These are phyloP conservation scores for Gallirallus australis DNA, from an alignment of 2,797 vertebrate species.

Conservation along the genomic window DNA sequence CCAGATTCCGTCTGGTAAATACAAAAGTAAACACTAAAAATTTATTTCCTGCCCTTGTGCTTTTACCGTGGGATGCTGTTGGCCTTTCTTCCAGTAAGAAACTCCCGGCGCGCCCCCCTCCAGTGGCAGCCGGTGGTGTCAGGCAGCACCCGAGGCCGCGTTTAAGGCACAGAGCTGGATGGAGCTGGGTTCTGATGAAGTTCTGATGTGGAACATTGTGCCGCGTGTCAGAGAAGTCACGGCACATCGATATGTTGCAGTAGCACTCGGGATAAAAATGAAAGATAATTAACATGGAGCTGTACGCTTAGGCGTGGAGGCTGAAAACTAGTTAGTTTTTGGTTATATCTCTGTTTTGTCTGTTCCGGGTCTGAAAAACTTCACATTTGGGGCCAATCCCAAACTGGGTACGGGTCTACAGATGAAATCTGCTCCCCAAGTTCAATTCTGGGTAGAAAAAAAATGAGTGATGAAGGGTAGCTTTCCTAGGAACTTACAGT, in stretches of 20 bases:
- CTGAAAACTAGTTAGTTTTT: neutral
- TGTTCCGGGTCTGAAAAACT: neutral
- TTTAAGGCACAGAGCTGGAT: too few species aligned
- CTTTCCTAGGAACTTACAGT: neutral
- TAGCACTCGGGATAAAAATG: too few species aligned
- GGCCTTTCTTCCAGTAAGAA: neutral
- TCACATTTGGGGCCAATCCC: neutral
- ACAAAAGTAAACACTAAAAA: too few species aligned
- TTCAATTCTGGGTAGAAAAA: neutral
- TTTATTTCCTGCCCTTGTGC: neutral
- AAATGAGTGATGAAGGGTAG: neutral
- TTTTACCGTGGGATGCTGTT: neutral
- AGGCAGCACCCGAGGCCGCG: fast-evolving
- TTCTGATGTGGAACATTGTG: fast-evolving
- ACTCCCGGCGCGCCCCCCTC: fast-evolving
- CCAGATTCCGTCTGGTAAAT: neutral
- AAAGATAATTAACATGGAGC: neutral
- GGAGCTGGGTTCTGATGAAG: neutral
- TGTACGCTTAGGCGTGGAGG: neutral
- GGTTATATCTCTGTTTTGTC: neutral
- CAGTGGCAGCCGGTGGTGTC: fast-evolving
- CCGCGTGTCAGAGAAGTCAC: fast-evolving
- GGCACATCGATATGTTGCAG: fast-evolving
- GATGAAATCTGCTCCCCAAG: neutral
- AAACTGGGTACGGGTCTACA: neutral